These are phyloP conservation scores for Porites lutea DNA, from an alignment of 64 coral and sea anemone genomes.

Conservation along the genomic window DNA sequence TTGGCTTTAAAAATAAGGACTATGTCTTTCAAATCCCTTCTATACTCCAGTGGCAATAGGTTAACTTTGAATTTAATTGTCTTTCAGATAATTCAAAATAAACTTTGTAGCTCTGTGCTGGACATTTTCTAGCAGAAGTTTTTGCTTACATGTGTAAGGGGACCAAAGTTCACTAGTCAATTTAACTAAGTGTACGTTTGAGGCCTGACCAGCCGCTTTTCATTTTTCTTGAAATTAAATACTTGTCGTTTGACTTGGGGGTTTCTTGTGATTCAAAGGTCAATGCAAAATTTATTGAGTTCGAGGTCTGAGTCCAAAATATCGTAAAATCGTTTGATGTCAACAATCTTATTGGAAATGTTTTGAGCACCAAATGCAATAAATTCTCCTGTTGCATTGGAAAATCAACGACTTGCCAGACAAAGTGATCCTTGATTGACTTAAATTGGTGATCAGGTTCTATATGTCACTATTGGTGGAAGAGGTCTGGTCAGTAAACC, in stretches of 20 bases:
- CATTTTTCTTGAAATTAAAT: constrained; percentile 22
- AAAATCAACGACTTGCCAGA: constrained; percentile 27
- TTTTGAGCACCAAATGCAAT: constrained; percentile 25
- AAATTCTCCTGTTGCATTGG: constrained; percentile 18
- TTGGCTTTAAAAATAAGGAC: constrained; percentile 17
- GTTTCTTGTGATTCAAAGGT: constrained; percentile 15
- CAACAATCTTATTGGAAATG: constrained; percentile 20
- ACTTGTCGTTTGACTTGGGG: constrained; percentile 22
- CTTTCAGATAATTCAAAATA: not conserved
- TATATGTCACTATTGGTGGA: not conserved
- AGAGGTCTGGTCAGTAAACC: not conserved
- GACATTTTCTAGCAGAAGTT: constrained; percentile 26
- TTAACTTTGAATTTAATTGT: not conserved
- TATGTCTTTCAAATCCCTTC: not conserved
- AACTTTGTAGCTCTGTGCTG: constrained; percentile 70
- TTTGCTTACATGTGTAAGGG: constrained; percentile 69
- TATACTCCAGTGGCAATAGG: constrained; percentile 3
- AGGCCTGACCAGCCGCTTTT: not conserved
- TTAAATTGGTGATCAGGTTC: not conserved
- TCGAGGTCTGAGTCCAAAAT: constrained; percentile 33
- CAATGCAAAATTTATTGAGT: not conserved
- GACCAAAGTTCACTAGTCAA: constrained; percentile 49
- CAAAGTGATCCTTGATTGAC: constrained; percentile 1
- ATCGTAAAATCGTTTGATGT: constrained; percentile 47
- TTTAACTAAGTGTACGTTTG: not conserved